These are phyloP conservation scores for Argopecten irradians DNA, from an alignment of 1,140 invertebrate species.

Conservation along the genomic window DNA sequence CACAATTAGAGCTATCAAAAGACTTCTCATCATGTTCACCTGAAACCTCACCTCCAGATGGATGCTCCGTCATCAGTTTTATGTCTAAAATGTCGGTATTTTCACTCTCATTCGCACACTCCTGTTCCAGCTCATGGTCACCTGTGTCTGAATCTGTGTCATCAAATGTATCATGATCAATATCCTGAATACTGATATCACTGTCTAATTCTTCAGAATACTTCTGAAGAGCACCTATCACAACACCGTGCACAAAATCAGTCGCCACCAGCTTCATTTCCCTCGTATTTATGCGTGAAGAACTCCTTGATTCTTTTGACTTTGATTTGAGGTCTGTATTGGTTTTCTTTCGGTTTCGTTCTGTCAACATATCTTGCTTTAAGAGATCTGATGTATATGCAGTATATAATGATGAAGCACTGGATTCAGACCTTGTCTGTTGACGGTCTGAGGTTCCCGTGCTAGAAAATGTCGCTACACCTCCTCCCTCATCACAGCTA, in stretches of 20 bases:
- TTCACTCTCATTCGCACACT: not conserved
- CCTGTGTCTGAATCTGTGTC: not conserved
- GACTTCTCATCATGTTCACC: not conserved
- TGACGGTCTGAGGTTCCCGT: not conserved
- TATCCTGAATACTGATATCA: constrained; percentile 22
- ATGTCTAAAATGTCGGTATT: not conserved
- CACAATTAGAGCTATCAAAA: not conserved
- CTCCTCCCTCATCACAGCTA: not conserved
- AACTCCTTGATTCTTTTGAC: not conserved
- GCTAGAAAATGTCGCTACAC: not conserved
- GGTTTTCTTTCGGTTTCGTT: not conserved
- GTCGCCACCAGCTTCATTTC: not conserved
- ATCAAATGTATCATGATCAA: not conserved
- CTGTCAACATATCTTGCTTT: not conserved
- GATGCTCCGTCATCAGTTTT: not conserved
- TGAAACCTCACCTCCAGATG: not conserved
- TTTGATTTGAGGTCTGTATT: not conserved
- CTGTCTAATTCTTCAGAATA: not conserved
- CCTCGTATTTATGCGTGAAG: not conserved
- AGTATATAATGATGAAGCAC: constrained; percentile 12
- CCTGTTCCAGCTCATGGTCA: not conserved
- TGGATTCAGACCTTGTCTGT: not conserved
- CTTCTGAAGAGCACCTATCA: not conserved
- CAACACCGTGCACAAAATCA: not conserved
- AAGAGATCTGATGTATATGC: constrained; percentile 1